A percentile compares a stretch with the other conserved stretches of the same genome.
Evolutionary conservation across 2,888 invertebrate genomes (phyloP).

Genomic region (Habrosyne pyritoides): DNA sequence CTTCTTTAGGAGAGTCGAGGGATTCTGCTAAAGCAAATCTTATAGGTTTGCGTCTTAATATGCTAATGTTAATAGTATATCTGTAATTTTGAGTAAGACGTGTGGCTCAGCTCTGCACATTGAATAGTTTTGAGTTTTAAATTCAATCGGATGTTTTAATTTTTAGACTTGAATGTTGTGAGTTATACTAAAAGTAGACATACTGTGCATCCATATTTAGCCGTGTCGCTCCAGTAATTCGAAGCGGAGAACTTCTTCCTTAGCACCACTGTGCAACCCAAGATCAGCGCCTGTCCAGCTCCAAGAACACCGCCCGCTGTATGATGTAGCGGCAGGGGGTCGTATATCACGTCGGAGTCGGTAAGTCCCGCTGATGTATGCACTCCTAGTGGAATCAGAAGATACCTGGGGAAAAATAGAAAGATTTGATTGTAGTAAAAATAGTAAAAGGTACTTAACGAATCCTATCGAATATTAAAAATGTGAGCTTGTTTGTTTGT

Average conservation of each 20-base stretch:
- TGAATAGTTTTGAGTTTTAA: no score
- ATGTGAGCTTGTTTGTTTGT: no score
- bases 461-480: no score
- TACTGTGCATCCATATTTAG: slow-evolving; percentile 94
- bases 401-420: slow-evolving; percentile 71
- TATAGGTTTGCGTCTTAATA: no score
- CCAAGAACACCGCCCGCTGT: slow-evolving; percentile 95
- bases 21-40: no score
- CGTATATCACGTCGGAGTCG: slow-evolving; percentile 90
- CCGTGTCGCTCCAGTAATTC: slow-evolving; percentile 96
- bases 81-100: no score
- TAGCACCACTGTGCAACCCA: slow-evolving; percentile 91
- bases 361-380: slow-evolving; percentile 85
- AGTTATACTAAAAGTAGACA: slow-evolving; percentile 33
- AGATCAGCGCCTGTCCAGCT: slow-evolving; percentile 88
- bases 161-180: no score
- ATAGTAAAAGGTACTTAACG: background rate
- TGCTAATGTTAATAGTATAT: no score
- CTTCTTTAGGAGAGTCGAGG: no score
- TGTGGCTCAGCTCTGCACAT: no score
- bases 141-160: no score
- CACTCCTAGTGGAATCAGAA: slow-evolving; percentile 87
- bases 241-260: slow-evolving; percentile 96
- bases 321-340: slow-evolving; percentile 96
- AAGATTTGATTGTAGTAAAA: background rate